phyloP scores from a whole-genome alignment of 2,888 invertebrate genomes.

The Tenthredo notha region DNA sequence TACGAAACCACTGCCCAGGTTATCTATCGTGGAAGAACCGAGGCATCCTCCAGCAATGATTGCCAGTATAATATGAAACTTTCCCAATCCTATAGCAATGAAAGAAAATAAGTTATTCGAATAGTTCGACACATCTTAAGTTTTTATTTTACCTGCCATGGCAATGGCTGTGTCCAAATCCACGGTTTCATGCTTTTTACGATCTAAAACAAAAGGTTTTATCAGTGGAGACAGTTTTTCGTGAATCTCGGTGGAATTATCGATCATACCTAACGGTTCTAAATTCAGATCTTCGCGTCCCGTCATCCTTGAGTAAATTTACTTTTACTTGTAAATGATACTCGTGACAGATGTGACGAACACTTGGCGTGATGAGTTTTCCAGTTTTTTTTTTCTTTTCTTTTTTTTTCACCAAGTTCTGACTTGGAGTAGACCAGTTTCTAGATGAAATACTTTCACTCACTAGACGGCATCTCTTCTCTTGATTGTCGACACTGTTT shows the following conservation, averaged over 20 bases:
- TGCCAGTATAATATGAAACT: constrained; percentile 6
- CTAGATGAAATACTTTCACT: background rate
- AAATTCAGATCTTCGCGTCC: background rate
- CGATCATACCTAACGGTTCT: background rate
- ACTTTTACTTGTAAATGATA: background rate
- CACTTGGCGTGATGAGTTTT: background rate
- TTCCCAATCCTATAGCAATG: background rate
- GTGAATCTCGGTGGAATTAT: background rate
- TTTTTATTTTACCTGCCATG: constrained; percentile 17
- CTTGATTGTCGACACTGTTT: background rate
- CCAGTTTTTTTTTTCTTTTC: too few species aligned
- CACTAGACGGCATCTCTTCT: background rate
- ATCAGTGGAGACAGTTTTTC: background rate
- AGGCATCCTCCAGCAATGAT: constrained; percentile 25
- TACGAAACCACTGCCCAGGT: background rate
- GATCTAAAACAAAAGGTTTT: background rate
- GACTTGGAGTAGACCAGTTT: background rate
- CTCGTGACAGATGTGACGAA: background rate
- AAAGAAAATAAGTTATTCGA: background rate
- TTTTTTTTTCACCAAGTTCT: background rate
- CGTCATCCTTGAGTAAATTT: too few species aligned
- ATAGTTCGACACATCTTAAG: too few species aligned
- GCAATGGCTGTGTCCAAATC: constrained; percentile 34
- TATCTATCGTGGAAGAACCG: background rate
- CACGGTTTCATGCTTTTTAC: background rate